Percentiles rank a stretch among this genome's conserved stretches.
These are phyloP conservation scores for Oreotrochilus melanogaster DNA, from an alignment of 2,113 vertebrate species.

Conservation along the genomic window DNA sequence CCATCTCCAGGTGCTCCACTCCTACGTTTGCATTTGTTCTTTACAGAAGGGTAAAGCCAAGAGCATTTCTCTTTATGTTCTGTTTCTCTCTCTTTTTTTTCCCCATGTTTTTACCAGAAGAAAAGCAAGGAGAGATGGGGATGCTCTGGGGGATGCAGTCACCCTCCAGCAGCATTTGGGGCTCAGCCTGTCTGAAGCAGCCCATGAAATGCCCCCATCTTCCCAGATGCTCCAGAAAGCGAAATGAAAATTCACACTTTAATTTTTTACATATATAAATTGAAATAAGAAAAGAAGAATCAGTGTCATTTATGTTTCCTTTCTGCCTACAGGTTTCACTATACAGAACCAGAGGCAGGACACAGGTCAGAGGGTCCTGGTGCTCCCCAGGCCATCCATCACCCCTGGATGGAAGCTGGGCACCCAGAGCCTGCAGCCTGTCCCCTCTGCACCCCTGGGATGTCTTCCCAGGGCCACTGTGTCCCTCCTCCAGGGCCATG, in stretches of 20 bases:
- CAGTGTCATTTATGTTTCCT: background rate
- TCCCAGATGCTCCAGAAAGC: background rate
- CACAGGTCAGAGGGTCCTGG: too few species aligned
- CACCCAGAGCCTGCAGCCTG: background rate
- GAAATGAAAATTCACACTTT: background rate
- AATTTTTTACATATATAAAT: background rate
- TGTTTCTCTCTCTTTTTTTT: background rate
- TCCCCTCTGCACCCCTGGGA: background rate
- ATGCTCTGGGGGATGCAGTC: background rate
- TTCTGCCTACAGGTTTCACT: accelerated
- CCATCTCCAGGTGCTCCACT: background rate
- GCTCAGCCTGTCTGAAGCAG: background rate
- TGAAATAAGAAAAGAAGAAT: background rate
- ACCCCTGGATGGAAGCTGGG: too few species aligned
- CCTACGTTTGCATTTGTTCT: background rate
- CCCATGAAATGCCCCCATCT: background rate
- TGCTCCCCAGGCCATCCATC: background rate
- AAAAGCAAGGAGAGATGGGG: background rate
- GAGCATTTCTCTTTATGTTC: background rate
- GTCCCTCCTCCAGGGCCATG: too few species aligned
- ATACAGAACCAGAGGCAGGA: accelerated
- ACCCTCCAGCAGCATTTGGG: background rate
- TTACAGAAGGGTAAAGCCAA: background rate
- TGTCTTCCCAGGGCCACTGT: background rate
- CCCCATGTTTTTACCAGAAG: background rate